phyloP scores from a whole-genome alignment of 1,140 invertebrate species.

The Papilio helenus region DNA sequence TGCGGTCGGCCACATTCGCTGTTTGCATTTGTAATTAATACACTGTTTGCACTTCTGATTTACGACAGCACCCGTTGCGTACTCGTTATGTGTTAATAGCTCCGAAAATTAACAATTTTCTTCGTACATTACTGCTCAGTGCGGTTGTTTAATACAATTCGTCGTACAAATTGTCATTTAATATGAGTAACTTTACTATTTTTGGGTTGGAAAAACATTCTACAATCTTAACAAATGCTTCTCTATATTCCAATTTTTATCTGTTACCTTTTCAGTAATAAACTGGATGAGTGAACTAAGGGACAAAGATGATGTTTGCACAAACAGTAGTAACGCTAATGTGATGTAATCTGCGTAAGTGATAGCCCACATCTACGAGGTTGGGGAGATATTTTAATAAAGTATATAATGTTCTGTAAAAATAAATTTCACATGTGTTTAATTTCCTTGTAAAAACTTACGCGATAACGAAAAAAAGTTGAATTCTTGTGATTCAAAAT shows the following conservation, averaged over 20 bases:
- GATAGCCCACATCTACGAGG: not conserved
- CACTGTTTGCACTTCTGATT: conserved; percentile 81
- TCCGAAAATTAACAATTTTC: conserved; percentile 68
- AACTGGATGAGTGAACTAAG: no score
- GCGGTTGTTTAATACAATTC: not conserved
- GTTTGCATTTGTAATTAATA: conserved; percentile 83
- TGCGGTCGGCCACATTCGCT: conserved; percentile 78
- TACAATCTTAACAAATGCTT: no score
- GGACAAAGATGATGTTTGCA: no score
- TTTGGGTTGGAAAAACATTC: no score
- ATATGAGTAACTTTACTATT: no score
- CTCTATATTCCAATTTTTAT: not conserved
- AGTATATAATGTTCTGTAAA: not conserved
- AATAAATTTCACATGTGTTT: not conserved
- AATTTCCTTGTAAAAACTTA: no score
- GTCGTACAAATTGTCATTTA: no score
- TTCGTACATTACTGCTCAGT: not conserved
- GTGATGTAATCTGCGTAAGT: not conserved
- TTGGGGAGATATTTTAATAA: not conserved
- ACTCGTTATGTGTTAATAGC: conserved; percentile 79
- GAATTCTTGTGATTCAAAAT: not conserved
- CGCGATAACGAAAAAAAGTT: not conserved
- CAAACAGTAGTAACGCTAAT: not conserved
- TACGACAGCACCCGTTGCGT: conserved; percentile 72
- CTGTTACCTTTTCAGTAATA: no score